A percentile compares a stretch with the other conserved stretches of the same genome.
Conservation (phyloP, 2,797 vertebrate genomes). For the Etheostoma nigrum region DNA sequence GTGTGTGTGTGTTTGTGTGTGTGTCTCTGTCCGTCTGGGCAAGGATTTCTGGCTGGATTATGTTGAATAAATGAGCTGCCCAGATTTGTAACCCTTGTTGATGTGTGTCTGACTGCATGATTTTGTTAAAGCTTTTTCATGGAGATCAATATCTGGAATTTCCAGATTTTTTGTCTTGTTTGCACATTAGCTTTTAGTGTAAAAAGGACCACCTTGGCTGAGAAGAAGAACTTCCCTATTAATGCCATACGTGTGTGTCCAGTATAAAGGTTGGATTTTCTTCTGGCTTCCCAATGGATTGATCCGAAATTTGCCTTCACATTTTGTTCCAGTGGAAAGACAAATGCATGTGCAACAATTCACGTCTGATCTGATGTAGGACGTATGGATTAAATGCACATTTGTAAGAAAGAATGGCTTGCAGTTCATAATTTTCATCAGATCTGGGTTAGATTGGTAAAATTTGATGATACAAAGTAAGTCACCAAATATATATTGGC, state of each 20-base stretch:
- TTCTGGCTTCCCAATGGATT: not conserved
- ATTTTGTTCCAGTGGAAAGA: not conserved
- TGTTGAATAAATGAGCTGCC: conserved; percentile 24
- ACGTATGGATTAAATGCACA: not conserved
- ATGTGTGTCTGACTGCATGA: conserved; percentile 6
- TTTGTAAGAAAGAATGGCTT: not conserved
- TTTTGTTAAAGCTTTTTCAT: conserved; percentile 16
- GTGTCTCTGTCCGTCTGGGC: not conserved
- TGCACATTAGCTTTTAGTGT: not conserved
- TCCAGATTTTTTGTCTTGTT: not conserved
- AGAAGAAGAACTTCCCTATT: not conserved
- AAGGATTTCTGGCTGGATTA: conserved; percentile 33
- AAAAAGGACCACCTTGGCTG: not conserved
- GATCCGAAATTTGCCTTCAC: conserved; percentile 14
- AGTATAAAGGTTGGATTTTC: not conserved
- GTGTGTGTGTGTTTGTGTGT: conserved; percentile 6
- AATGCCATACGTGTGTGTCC: not conserved
- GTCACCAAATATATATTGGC: not conserved
- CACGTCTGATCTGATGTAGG: not conserved
- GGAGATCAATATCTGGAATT: not conserved
- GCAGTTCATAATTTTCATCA: not conserved
- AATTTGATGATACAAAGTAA: not conserved
- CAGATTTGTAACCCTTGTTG: conserved; percentile 6
- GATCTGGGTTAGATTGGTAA: not conserved
- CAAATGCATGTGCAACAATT: not conserved